Conservation (phyloP, 2,113 vertebrate species). For the Meles meles region DNA sequence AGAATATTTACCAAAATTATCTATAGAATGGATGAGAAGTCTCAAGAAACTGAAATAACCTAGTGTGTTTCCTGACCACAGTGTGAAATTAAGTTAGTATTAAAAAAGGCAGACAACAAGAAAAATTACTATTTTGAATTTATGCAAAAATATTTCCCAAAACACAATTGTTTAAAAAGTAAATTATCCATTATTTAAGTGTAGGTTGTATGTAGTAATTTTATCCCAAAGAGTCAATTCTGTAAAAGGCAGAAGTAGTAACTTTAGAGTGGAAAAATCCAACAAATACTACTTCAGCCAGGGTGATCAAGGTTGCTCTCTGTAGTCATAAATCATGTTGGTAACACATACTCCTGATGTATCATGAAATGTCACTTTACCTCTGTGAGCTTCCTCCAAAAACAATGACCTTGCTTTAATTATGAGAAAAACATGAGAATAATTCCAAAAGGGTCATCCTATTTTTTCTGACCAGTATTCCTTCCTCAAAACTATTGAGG, state of each 20-base stretch:
- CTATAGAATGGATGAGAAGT: neutral
- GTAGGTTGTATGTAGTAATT: neutral
- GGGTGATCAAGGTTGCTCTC: no score
- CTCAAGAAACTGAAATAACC: neutral
- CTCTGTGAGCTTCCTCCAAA: neutral
- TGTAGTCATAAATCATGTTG: neutral
- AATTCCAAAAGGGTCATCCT: neutral
- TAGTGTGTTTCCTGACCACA: neutral
- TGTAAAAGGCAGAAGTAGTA: neutral
- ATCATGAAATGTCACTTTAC: neutral
- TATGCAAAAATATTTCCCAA: neutral
- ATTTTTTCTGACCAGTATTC: neutral
- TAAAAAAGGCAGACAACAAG: neutral
- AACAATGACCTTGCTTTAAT: neutral
- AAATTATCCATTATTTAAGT: neutral
- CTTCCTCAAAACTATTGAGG: neutral
- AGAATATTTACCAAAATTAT: neutral
- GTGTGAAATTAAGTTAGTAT: neutral
- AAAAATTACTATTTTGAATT: neutral
- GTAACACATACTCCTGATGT: neutral
- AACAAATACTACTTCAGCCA: neutral
- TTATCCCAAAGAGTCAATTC: neutral
- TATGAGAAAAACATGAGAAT: neutral
- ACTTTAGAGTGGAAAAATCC: neutral
- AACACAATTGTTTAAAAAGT: neutral